Base-by-base conservation (phyloP, 2,888 invertebrate genomes). In the Unio pictorum region DNA sequence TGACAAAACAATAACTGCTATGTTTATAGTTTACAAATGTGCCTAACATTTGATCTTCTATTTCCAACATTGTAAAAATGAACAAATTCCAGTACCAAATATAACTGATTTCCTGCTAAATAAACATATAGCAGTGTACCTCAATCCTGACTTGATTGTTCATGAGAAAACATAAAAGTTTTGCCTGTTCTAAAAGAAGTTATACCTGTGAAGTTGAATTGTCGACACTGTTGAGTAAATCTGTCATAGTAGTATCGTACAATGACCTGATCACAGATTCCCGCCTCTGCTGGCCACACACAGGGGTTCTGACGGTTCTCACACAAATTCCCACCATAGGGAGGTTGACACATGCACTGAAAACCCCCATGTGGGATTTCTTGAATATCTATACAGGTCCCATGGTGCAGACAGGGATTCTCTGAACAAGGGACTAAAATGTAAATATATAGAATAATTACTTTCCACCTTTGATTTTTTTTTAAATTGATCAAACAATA, bases 161-260 rank as follows among this genome's bases (percentile, higher is more conserved):
- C 15, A 34, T 34, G 34, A 4, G 30, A 6, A 34, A 34, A 34
- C 7, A 15, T 45, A 11, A 15, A 15, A 45, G 3, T 11, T 45
- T 45, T 45, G 11, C 15, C 15, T 15, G 11, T 15, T 45, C 45
- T 3, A 45, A 11, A 45, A 45, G 3, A 34, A 34, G 45, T 45
- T 45, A 64, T 70, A 86, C 86, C 86, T 72, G 86, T 81, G 66
- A 81, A 86, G 68, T 82, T 84, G 65, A 87, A 87, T 28, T 81
- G 79, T 58, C 80, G 76, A 74, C 87, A 87, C 66, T 81, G 75
- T 69, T 86, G 84, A n/a, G 76, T 71, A 61, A 81, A 73, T 56
- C 80, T 78, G 68, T 86, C 86, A 75, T 85, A 87, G 74, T 83
- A 87, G 66, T 77, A 87, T 63, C 86, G 68, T 15, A 74, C 64